These are phyloP conservation scores for Colletes latitarsis DNA, from an alignment of 1,140 invertebrate genomes.

Conservation along the genomic window DNA sequence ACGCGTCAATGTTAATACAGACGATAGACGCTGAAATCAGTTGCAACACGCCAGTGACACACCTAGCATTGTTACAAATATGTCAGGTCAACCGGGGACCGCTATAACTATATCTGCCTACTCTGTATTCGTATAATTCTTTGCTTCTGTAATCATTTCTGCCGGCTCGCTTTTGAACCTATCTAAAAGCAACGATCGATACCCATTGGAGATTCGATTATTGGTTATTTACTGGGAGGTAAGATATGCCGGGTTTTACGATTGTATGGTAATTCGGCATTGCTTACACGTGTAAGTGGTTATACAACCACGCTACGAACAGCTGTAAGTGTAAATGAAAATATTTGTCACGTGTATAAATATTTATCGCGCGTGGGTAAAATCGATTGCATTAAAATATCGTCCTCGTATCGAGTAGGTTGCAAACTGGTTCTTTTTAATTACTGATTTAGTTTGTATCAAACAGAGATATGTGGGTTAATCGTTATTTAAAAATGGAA, in stretches of 20 bases:
- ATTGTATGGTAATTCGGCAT: conserved; percentile 40
- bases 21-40: conserved; percentile 64
- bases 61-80: conserved; percentile 79
- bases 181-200: not conserved
- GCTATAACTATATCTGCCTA: conserved; percentile 61
- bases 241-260: not conserved
- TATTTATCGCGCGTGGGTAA: not conserved
- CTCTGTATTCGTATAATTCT: conserved; percentile 31
- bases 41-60: conserved; percentile 76
- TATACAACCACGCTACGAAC: too few relatives aligned
- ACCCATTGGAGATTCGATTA: not conserved
- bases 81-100: conserved; percentile 69
- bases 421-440: too few relatives aligned
- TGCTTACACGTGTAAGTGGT: not conserved
- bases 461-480: too few relatives aligned
- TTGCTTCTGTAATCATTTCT: not conserved
- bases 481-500: too few relatives aligned
- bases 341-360: not conserved
- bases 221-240: conserved; percentile 1
- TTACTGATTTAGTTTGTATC: too few relatives aligned
- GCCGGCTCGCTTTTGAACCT: not conserved
- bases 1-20: conserved; percentile 54
- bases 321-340: not conserved
- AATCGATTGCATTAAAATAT: too few relatives aligned
- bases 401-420: too few relatives aligned